Evolutionary conservation across 2,113 vertebrate species (phyloP).

Genomic region (Ondatra zibethicus): DNA sequence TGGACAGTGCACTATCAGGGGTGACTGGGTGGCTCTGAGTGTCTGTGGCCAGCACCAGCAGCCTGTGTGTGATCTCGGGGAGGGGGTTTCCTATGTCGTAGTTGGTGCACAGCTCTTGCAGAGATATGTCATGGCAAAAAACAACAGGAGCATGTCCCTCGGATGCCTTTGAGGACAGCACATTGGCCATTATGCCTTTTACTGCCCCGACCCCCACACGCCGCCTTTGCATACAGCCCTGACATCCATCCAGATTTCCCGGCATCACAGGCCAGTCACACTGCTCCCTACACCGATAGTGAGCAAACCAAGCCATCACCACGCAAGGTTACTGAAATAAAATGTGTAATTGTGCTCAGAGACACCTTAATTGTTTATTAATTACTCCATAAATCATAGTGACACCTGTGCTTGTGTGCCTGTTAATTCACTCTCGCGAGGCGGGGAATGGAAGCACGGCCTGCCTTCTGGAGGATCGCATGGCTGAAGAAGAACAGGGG

Average conservation of each 20-base stretch:
- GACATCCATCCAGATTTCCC: not conserved
- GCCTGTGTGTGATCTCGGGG: not conserved
- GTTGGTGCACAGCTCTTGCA: not conserved
- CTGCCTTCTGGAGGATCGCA: not conserved
- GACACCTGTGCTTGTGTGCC: constrained; percentile 89
- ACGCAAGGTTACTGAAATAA: constrained; percentile 66
- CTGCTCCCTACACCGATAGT: not conserved
- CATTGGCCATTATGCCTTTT: not conserved
- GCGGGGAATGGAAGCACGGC: constrained; percentile 17
- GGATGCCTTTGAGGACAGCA: not conserved
- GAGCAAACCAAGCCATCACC: constrained; percentile 25
- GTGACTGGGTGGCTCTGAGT: not conserved
- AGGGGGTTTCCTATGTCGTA: not conserved
- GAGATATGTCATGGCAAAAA: not conserved
- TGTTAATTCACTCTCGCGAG: constrained; percentile 80
- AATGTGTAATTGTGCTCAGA: constrained; percentile 84
- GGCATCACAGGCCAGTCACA: not conserved
- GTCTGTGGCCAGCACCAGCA: not conserved
- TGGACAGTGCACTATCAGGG: not conserved
- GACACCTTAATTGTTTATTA: constrained; percentile 93
- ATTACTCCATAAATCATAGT: constrained; percentile 94
- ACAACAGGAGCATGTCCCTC: not conserved
- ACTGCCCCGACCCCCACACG: not conserved
- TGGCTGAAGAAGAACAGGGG: not conserved
- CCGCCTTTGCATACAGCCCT: not conserved